Conservation (phyloP, 2,888 invertebrate species). For the Hydraecia micacea region DNA sequence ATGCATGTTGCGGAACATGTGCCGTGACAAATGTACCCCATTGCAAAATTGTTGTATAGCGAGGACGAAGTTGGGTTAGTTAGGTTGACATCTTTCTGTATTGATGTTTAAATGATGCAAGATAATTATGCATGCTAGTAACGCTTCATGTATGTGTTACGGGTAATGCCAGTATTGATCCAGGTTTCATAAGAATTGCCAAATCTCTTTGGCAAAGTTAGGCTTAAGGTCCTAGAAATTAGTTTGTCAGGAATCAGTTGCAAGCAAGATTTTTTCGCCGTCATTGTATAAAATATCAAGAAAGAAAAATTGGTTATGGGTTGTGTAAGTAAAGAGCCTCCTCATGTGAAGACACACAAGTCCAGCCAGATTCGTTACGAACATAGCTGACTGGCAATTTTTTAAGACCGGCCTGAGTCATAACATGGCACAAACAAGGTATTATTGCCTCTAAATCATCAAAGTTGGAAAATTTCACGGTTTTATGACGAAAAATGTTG, state of each 20-base stretch:
- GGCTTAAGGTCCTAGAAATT: background rate
- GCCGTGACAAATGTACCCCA: constrained; percentile 29
- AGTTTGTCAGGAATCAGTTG: background rate
- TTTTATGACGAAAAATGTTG: background rate
- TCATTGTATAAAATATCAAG: background rate
- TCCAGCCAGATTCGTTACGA: background rate
- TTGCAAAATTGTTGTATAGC: constrained; percentile 4
- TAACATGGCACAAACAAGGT: background rate
- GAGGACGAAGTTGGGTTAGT: background rate
- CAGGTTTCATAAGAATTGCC: background rate
- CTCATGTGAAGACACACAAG: background rate
- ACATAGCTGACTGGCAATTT: background rate
- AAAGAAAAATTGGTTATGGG: background rate
- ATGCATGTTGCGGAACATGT: constrained; percentile 27
- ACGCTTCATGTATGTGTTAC: background rate
- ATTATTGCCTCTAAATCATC: background rate
- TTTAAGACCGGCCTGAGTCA: background rate
- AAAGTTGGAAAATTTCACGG: background rate
- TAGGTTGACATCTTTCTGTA: background rate
- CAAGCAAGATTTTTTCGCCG: background rate
- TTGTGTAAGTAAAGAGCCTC: background rate
- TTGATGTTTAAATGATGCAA: background rate
- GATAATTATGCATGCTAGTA: background rate
- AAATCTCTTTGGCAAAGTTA: background rate
- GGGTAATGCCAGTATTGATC: background rate